These are phyloP conservation scores for Athripsodes cinereus DNA, from an alignment of 2,888 invertebrate genomes.

Conservation along the genomic window DNA sequence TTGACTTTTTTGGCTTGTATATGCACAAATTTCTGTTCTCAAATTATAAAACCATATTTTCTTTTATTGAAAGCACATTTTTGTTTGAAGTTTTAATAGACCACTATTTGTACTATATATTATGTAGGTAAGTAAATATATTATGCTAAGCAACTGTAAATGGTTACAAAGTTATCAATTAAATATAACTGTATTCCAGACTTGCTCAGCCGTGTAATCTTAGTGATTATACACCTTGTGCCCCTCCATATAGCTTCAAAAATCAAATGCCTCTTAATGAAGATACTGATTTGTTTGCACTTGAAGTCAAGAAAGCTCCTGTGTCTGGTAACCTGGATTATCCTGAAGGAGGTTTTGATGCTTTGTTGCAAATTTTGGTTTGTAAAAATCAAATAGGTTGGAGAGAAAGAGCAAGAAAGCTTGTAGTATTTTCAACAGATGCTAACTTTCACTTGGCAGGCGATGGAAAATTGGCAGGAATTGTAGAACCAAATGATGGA, in stretches of 20 bases:
- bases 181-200: constrained; percentile 1
- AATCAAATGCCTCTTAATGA: constrained; percentile 63
- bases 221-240: constrained; percentile 31
- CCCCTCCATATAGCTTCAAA: constrained; percentile 65
- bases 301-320: constrained; percentile 38
- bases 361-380: constrained; percentile 77
- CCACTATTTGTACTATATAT: no score
- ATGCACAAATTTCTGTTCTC: no score
- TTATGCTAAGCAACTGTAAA: no score
- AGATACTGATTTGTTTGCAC: constrained; percentile 44
- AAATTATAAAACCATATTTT: no score
- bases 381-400: constrained; percentile 68
- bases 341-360: constrained; percentile 84
- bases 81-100: no score
- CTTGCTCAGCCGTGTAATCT: constrained; percentile 34
- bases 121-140: not conserved
- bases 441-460: constrained; percentile 72
- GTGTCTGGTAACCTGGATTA: constrained; percentile 55
- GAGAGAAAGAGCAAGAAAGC: constrained; percentile 67
- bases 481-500: constrained; percentile 66
- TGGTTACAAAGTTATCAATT: no score
- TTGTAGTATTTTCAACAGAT: constrained; percentile 74
- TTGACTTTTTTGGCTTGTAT: no score
- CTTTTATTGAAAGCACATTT: no score
- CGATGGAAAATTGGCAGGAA: constrained; percentile 67